Evolutionary conservation across 2,113 vertebrate genomes (phyloP).

Genomic region (Crypturellus undulatus): DNA sequence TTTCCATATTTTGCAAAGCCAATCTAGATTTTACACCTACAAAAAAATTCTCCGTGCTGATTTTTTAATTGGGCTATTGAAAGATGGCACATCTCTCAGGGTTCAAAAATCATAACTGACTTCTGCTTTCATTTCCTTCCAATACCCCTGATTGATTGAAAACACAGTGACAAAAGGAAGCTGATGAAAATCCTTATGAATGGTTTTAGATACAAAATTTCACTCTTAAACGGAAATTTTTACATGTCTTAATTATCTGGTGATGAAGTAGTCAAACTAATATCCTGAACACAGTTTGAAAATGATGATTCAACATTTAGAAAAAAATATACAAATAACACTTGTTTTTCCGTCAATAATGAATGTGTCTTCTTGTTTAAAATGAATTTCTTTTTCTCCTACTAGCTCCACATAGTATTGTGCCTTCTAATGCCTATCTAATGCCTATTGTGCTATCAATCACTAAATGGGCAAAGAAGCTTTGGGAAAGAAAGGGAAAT

Average conservation of each 20-base stretch:
- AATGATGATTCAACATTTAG: not conserved
- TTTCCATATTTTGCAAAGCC: not conserved
- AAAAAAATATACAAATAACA: not conserved
- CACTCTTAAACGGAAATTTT: not conserved
- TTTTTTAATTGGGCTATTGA: not conserved
- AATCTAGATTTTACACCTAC: not conserved
- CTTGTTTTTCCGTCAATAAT: not conserved
- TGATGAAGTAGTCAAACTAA: not conserved
- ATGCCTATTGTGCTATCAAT: too few relatives aligned
- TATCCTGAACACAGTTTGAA: slow-evolving; percentile 6
- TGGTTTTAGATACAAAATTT: not conserved
- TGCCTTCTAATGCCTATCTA: not conserved
- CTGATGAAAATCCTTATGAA: not conserved
- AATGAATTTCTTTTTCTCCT: slow-evolving; percentile 12
- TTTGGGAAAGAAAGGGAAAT: slow-evolving; percentile 1
- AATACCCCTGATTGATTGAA: not conserved
- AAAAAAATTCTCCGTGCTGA: not conserved
- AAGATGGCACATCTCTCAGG: not conserved
- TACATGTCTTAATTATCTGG: not conserved
- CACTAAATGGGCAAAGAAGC: slow-evolving; percentile 3
- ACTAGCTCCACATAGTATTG: not conserved
- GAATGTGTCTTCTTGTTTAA: slow-evolving; percentile 5
- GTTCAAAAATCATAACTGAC: not conserved
- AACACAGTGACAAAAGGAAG: not conserved
- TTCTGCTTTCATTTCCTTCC: not conserved